Evolutionary conservation across 1,140 invertebrate genomes (phyloP).

Genomic region (Neodiprion virginianus): DNA sequence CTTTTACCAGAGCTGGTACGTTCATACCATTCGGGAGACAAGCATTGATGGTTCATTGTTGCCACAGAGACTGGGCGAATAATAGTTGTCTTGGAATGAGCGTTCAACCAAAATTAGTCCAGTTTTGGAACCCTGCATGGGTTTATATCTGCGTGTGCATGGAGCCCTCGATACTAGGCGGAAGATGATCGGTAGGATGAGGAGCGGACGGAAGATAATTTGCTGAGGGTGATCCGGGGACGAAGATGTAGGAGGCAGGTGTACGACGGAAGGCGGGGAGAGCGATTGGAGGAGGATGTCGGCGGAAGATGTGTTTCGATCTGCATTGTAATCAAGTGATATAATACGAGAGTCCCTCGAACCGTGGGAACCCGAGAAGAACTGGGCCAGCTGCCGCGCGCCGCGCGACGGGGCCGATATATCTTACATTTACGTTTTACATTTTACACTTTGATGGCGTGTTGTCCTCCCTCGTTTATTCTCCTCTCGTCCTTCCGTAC

Average conservation of each 20-base stretch:
- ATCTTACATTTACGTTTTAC: not conserved
- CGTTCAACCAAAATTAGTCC: too few species aligned
- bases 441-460: constrained; percentile 7
- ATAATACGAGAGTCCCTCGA: not conserved
- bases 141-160: too few species aligned
- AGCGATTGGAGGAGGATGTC: not conserved
- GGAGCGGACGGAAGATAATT: too few species aligned
- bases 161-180: too few species aligned
- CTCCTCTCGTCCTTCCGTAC: not conserved
- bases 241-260: not conserved
- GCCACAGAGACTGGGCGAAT: too few species aligned
- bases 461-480: not conserved
- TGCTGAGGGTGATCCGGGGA: not conserved
- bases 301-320: constrained; percentile 6
- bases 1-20: too few species aligned
- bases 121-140: too few species aligned
- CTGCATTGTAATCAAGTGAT: constrained; percentile 7
- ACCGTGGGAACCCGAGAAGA: constrained; percentile 1
- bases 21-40: too few species aligned
- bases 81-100: too few species aligned
- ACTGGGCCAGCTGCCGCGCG: constrained; percentile 2
- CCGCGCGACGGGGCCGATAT: not conserved
- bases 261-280: constrained; percentile 4
- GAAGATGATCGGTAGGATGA: too few species aligned
- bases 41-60: too few species aligned